These are phyloP conservation scores for Salmo trutta DNA, from an alignment of 2,797 vertebrate genomes.

Conservation along the genomic window DNA sequence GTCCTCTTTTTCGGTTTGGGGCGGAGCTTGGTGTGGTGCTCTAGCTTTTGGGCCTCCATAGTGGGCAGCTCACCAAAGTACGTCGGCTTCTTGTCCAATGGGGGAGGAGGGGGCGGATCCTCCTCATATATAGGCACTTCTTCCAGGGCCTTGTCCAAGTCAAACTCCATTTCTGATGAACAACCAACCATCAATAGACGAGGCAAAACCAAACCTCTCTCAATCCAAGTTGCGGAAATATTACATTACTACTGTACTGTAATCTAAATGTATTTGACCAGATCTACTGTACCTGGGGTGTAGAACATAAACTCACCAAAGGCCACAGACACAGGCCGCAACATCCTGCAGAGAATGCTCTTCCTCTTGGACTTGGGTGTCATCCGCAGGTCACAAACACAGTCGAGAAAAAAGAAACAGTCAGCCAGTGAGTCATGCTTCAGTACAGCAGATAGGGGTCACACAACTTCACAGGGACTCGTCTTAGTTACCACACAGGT, in stretches of 20 bases:
- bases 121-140: constrained; percentile 91
- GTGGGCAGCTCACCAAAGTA: constrained; percentile 82
- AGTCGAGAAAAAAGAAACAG: not conserved
- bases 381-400: constrained; percentile 70
- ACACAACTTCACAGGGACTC: not conserved
- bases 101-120: constrained; percentile 74
- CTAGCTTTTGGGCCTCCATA: constrained; percentile 81
- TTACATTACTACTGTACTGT: not conserved
- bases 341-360: constrained; percentile 95
- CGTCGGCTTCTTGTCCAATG: constrained; percentile 66
- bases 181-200: not conserved
- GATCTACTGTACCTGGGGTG: not conserved
- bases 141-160: constrained; percentile 93
- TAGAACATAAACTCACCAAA: constrained; percentile 81
- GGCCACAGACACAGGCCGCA: constrained; percentile 91
- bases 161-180: constrained; percentile 93
- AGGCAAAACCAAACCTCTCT: not conserved
- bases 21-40: constrained; percentile 89
- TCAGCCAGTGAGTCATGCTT: not conserved
- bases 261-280: not conserved
- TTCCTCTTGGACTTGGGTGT: constrained; percentile 93
- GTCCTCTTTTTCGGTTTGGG: constrained; percentile 88
- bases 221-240: not conserved
- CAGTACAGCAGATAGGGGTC: not conserved
- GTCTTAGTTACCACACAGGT: constrained; percentile 77